Base-by-base conservation (phyloP, 2,113 vertebrate species). In the Heterotilapia buettikoferi region DNA sequence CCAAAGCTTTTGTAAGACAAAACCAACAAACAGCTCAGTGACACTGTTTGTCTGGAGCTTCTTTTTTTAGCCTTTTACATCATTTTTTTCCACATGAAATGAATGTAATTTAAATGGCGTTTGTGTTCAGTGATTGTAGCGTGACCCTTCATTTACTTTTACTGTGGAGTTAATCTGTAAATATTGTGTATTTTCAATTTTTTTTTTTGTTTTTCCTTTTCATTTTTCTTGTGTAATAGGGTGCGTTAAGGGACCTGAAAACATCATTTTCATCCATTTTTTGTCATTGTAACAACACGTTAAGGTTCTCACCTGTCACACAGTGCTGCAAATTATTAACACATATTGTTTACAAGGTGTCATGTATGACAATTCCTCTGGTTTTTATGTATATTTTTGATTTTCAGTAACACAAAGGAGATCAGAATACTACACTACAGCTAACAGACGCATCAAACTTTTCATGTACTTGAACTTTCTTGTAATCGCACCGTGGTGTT, bases 321-420 rank as follows among this genome's bases (percentile, higher is more conserved):
- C 71, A 59, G 40, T n/a, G 13, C 43, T 84, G 84, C 50, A 86
- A 31, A 63, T 84, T 76, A 61, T 79, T 86, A 63, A 89, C 45
- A 80, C 92, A 88, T 85, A 84, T 89, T 94, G 94, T 96, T 96
- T 96, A 95, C 95, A 95, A 71, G 9, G 76, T 90, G 91, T 90
- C 59, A 86, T 89, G 53, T 84, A 91, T 92, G 93, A 93, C 88
- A 89, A 94, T 96, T 95, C 93, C 84, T 90, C 84, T 92, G 82
- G 87, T 93, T 89, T 97, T 93, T 98, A 63, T 98, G 97, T 98
- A 98, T 98, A 98, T 98, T 96, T 97, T 83, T 96, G 96, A 92
- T 92, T 90, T 95, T 89, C 95, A 94, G 29, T 79, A 24, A 83
- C 84, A 38, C 56, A 89, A 88, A 87, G 92, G 90, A 93, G 82